Evolutionary conservation across 35 echinoderm and acorn worm genomes (phyloP), one percentile per base, ranked within the genome.

Genomic region (Strongylocentrotus purpuratus): DNA sequence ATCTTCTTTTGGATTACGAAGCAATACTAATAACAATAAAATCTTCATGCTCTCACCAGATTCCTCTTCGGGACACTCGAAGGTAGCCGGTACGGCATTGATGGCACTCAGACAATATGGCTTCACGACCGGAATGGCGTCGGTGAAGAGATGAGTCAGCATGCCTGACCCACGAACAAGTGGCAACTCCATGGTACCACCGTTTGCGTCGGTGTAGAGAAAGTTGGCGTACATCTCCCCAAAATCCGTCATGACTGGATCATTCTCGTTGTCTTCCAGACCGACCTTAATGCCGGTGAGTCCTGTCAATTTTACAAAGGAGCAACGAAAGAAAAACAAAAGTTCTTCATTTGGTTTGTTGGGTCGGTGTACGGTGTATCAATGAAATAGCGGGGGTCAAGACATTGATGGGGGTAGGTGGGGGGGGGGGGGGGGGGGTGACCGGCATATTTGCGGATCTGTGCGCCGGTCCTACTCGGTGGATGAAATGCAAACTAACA

Each of bases 171-270:
- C 98, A 33, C 98, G 94, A 9, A 99, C 98, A 7, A 99, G 87
- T 25, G 98, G 98, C 18, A 97, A 85, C 95, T 99, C 98, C 94
- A 97, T 96, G 7, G 95, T 94, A 32, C 98, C 96, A 85, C 96
- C 95, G 45, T 94, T 14, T 11, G 94, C 45, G 12, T 95, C 87
- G 0, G n/a, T 86, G 86, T 96, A 97, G 50, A 95, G 52, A 92
- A 99, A 99, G 85, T 99, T 95, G 46, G 98, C 98, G 94, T 97
- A 99, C 94, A 97, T 97, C 25, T 97, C 96, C 28, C 95, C 98
- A 95, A 99, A 99, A 55, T 97, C 96, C 18, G 95, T 96, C 95
- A 99, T 95, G 11, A 92, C 86, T 86, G 98, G 95, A 88, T 99
- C 96, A 1, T 86, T 71, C 7, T 90, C 85, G 86, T 96, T 88